Percentiles rank a stretch among this genome's conserved stretches.
These are phyloP conservation scores for Trematocara caparti DNA, from an alignment of 2,797 vertebrate genomes.

Conservation along the genomic window DNA sequence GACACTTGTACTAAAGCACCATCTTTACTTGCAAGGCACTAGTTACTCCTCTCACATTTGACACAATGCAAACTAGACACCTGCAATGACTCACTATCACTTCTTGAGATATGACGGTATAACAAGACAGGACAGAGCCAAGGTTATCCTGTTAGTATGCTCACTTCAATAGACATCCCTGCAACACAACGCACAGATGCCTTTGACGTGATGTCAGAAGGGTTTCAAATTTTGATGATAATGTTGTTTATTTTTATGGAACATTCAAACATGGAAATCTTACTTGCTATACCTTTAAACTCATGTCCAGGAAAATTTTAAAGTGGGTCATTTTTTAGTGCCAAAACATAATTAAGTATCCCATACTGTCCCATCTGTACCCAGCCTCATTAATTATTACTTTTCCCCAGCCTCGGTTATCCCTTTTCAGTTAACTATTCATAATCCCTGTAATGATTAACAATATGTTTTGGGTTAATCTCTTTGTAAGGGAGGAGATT, in stretches of 20 bases:
- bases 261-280: neutral
- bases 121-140: neutral
- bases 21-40: neutral
- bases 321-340: slow-evolving; percentile 55
- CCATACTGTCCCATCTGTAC: slow-evolving; percentile 60
- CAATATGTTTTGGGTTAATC: slow-evolving; percentile 63
- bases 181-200: neutral
- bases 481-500: slow-evolving; percentile 50
- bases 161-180: neutral
- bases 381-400: slow-evolving; percentile 77
- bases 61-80: neutral
- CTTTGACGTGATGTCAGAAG: neutral
- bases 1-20: neutral
- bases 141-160: neutral
- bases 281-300: neutral
- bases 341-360: slow-evolving; percentile 65
- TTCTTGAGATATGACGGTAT: neutral
- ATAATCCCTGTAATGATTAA: slow-evolving; percentile 71
- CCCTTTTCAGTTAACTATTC: slow-evolving; percentile 70
- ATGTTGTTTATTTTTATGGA: neutral
- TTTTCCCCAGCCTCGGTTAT: slow-evolving; percentile 55
- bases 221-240: neutral
- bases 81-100: neutral
- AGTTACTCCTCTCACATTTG: neutral
- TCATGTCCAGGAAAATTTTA: neutral